Conservation (phyloP, 2,113 vertebrate genomes). For the Eurystomus gularis region DNA sequence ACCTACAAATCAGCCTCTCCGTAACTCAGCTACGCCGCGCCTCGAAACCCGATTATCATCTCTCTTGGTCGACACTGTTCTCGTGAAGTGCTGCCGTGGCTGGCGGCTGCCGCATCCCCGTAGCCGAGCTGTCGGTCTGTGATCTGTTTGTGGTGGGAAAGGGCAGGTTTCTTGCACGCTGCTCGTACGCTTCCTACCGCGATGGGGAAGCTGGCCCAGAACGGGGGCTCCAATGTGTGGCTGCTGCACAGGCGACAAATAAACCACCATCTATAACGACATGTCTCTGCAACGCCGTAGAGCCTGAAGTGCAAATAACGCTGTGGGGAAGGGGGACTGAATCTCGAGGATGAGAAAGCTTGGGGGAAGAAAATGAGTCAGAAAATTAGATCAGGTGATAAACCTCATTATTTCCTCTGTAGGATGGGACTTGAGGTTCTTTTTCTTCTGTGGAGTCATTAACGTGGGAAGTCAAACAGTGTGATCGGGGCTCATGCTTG, state of each 20-base stretch:
- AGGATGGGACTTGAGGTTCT: background rate
- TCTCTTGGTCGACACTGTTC: background rate
- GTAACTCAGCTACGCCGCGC: background rate
- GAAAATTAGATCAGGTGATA: background rate
- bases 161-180: background rate
- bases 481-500: background rate
- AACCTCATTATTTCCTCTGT: background rate
- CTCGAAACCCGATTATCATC: background rate
- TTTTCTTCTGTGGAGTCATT: background rate
- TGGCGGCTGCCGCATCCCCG: background rate
- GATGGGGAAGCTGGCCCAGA: background rate
- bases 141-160: too few species aligned
- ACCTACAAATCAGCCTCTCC: conserved; percentile 37
- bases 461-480: background rate
- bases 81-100: fast-evolving
- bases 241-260: background rate
- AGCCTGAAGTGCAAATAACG: background rate
- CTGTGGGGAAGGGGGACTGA: background rate
- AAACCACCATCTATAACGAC: background rate
- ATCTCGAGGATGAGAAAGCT: background rate
- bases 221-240: background rate
- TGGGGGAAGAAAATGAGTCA: background rate
- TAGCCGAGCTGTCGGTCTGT: background rate
- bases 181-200: background rate
- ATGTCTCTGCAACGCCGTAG: background rate